Percentiles rank a stretch among this genome's conserved stretches.
These are phyloP conservation scores for Apis florea DNA, from an alignment of 1,140 invertebrate species.

Conservation along the genomic window DNA sequence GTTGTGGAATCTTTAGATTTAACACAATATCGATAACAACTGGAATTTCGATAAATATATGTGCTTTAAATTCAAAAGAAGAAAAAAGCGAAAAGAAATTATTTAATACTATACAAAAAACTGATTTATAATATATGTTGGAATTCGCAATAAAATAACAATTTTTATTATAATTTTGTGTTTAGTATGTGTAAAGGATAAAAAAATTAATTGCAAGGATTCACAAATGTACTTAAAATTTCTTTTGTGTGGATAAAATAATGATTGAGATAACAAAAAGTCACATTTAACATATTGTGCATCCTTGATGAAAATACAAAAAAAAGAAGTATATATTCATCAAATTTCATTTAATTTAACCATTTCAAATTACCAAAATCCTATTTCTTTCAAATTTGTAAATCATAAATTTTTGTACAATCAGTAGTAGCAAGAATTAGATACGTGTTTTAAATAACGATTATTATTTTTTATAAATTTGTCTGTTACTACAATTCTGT, in stretches of 20 bases:
- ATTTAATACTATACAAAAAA: slow-evolving; percentile 5
- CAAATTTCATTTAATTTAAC: slow-evolving; percentile 51
- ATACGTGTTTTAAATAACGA: slow-evolving; percentile 30
- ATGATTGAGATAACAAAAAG: neutral
- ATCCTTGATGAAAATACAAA: neutral
- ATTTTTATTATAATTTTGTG: slow-evolving; percentile 24
- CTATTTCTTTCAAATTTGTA: slow-evolving; percentile 15
- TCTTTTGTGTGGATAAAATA: neutral
- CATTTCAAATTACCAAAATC: slow-evolving; percentile 29
- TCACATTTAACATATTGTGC: neutral
- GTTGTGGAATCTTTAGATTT: slow-evolving; percentile 77
- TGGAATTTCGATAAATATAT: neutral
- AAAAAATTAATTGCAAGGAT: slow-evolving; percentile 5
- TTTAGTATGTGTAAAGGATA: neutral
- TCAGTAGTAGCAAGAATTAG: slow-evolving; percentile 43
- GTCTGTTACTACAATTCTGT: slow-evolving; percentile 15
- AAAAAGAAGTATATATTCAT: neutral
- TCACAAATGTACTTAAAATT: neutral
- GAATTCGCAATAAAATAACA: slow-evolving; percentile 24
- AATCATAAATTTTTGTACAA: slow-evolving; percentile 40
- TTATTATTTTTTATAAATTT: slow-evolving; percentile 37
- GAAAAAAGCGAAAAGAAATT: no score
- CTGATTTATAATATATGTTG: neutral
- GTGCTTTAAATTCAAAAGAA: neutral
- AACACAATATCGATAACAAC: slow-evolving; percentile 71